These are phyloP conservation scores for Caerostris extrusa DNA, from an alignment of 1,140 invertebrate genomes.

Conservation along the genomic window DNA sequence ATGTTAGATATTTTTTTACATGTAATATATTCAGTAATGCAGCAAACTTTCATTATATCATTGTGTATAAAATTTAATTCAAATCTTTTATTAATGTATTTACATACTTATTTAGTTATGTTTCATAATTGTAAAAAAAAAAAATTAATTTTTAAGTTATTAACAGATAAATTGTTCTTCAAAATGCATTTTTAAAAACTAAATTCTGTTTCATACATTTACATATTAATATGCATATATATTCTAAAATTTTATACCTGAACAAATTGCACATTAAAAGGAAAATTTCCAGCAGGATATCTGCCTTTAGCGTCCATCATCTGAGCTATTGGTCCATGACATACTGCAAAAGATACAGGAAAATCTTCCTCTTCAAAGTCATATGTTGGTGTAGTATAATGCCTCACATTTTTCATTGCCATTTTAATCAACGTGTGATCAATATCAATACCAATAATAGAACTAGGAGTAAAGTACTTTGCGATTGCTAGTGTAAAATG, in stretches of 20 bases:
- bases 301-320: constrained; percentile 76
- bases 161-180: too few relatives aligned
- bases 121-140: too few relatives aligned
- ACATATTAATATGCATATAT: too few relatives aligned
- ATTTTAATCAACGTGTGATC: constrained; percentile 92
- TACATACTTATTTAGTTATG: too few relatives aligned
- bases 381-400: constrained; percentile 86
- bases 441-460: constrained; percentile 97
- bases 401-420: constrained; percentile 90
- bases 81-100: too few relatives aligned
- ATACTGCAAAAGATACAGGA: constrained; percentile 82
- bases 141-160: too few relatives aligned
- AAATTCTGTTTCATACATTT: too few relatives aligned
- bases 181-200: too few relatives aligned
- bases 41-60: too few relatives aligned
- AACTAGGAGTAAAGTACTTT: constrained; percentile 90
- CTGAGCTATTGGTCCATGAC: constrained; percentile 81
- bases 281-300: constrained; percentile 84
- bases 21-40: too few relatives aligned
- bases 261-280: constrained; percentile 92
- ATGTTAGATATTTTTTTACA: too few relatives aligned
- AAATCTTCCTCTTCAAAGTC: constrained; percentile 78
- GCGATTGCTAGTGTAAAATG: constrained; percentile 93
- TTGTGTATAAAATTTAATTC: too few relatives aligned
- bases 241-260: constrained; percentile 84